Conservation (phyloP, 2,113 vertebrate species). For the Brachypteracias leptosomus region DNA sequence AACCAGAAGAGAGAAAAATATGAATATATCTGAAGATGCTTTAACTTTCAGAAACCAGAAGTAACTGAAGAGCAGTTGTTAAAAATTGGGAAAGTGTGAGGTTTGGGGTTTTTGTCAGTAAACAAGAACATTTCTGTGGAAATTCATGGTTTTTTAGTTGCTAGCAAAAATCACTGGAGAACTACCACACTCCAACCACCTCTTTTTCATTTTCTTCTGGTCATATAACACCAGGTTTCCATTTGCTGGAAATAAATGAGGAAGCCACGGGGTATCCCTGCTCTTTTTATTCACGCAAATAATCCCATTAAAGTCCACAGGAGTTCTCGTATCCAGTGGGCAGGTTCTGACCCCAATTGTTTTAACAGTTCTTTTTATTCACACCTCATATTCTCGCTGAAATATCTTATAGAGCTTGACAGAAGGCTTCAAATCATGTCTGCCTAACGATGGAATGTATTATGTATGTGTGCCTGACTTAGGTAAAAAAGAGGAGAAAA, state of each 20-base stretch:
- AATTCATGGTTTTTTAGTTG: not conserved
- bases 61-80: not conserved
- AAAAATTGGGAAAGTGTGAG: not conserved
- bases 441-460: not conserved
- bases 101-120: not conserved
- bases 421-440: not conserved
- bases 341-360: constrained; percentile 63
- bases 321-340: constrained; percentile 39
- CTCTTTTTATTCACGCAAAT: constrained; percentile 1
- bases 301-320: constrained; percentile 55
- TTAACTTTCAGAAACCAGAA: not conserved
- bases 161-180: constrained; percentile 5
- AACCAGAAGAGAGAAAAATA: constrained; percentile 1
- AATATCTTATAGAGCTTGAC: constrained; percentile 28
- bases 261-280: constrained; percentile 27
- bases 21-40: not conserved
- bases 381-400: constrained; percentile 36
- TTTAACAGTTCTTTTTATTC: constrained; percentile 60
- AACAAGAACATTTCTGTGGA: not conserved
- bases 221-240: constrained; percentile 49
- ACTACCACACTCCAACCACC: not conserved
- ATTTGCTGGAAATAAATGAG: constrained; percentile 54
- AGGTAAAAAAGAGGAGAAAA: not conserved
- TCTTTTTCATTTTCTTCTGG: constrained; percentile 43
- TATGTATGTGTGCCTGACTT: not conserved